phyloP scores from a whole-genome alignment of 2,113 vertebrate genomes.

The Thryonomys swinderianus region DNA sequence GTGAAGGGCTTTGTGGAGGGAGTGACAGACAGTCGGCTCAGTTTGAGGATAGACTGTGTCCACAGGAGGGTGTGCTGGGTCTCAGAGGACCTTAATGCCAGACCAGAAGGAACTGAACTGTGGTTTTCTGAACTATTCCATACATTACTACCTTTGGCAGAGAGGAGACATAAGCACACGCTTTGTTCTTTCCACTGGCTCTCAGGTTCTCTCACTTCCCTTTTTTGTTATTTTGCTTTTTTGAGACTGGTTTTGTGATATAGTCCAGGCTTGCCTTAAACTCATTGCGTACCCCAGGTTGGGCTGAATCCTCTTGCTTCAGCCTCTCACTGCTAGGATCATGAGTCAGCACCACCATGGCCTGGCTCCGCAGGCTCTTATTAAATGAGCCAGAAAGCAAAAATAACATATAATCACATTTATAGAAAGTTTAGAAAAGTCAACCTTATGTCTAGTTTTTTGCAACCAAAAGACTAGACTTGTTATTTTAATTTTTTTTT shows the following conservation, averaged over 20 bases:
- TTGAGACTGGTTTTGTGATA: neutral
- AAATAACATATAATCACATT: neutral
- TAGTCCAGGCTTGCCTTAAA: neutral
- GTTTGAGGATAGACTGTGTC: neutral
- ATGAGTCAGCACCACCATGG: neutral
- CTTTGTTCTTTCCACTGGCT: neutral
- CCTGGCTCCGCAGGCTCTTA: neutral
- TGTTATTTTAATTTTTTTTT: too few relatives aligned
- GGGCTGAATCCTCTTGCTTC: neutral
- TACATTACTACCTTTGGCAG: neutral
- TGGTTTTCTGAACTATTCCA: neutral
- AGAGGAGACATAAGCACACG: neutral
- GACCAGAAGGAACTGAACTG: neutral
- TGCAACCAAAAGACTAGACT: too few relatives aligned
- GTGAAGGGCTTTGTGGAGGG: neutral
- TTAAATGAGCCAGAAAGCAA: slow-evolving; percentile 10
- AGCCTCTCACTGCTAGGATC: neutral
- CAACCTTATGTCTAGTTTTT: neutral
- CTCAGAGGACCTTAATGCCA: too few relatives aligned
- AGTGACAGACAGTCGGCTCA: neutral
- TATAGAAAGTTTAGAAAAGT: slow-evolving; percentile 24
- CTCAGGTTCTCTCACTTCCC: neutral
- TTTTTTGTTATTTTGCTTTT: neutral
- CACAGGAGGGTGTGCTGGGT: too few relatives aligned
- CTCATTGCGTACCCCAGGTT: neutral